Conservation (phyloP, 2,797 vertebrate genomes). For the Urosaurus nigricauda region DNA sequence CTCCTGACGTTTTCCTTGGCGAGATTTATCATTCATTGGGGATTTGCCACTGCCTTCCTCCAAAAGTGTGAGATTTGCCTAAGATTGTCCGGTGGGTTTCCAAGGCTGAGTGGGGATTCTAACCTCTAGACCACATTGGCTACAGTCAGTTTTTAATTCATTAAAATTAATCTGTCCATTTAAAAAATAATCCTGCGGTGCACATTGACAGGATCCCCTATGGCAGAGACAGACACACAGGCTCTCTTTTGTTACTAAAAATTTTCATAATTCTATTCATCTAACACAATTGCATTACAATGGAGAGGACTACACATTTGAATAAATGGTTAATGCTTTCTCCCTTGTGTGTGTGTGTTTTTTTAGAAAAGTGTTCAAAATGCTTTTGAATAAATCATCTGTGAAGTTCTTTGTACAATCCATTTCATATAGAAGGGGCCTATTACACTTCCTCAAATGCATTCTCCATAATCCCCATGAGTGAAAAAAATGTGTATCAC, state of each 20-base stretch:
- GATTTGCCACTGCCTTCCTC: too few species aligned
- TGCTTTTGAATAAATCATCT: constrained; percentile 46
- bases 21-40: too few species aligned
- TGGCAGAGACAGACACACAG: too few species aligned
- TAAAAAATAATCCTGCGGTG: too few species aligned
- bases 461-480: constrained; percentile 9
- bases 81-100: too few species aligned
- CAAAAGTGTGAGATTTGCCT: too few species aligned
- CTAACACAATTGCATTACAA: constrained; percentile 48
- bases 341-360: constrained; percentile 25
- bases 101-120: too few species aligned
- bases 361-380: constrained; percentile 20
- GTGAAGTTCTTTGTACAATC: constrained; percentile 33
- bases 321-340: constrained; percentile 40
- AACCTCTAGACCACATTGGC: too few species aligned
- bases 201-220: too few species aligned
- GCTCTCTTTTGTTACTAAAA: constrained; percentile 50
- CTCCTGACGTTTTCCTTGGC: too few species aligned
- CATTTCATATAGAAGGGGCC: constrained; percentile 17
- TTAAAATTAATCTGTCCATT: too few species aligned
- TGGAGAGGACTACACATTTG: constrained; percentile 30
- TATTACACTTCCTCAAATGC: constrained; percentile 10
- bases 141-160: too few species aligned
- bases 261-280: constrained; percentile 60
- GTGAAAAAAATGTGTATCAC: constrained; percentile 8